These are phyloP conservation scores for Rhopilema esculentum DNA, from an alignment of 30 jellyfish, hydroid and myxozoan genomes.

Conservation along the genomic window DNA sequence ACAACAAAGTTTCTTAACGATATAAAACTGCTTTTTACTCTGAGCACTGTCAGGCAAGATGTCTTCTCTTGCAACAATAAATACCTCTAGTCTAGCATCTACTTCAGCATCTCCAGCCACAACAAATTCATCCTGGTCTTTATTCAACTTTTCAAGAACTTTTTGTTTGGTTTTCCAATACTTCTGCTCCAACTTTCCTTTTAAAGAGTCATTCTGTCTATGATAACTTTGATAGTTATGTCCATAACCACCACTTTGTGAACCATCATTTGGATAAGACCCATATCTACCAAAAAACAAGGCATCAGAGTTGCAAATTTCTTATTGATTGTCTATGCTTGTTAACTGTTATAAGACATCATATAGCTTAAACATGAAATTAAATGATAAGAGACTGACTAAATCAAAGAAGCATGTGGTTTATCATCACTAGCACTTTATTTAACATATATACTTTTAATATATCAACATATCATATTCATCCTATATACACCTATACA, in stretches of 20 bases:
- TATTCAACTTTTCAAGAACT: slow-evolving; percentile 90
- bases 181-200: slow-evolving; percentile 94
- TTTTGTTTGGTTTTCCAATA: slow-evolving; percentile 97
- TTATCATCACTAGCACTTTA: too few species aligned
- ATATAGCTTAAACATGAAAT: neutral
- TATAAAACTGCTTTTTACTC: too few species aligned
- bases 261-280: slow-evolving; percentile 50
- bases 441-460: too few species aligned
- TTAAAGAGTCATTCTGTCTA: slow-evolving; percentile 75
- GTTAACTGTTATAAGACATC: neutral
- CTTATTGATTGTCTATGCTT: neutral
- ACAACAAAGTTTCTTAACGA: too few species aligned
- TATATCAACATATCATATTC: too few species aligned
- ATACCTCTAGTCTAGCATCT: slow-evolving; percentile 94
- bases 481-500: too few species aligned
- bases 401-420: too few species aligned
- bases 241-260: slow-evolving; percentile 78
- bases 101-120: slow-evolving; percentile 99
- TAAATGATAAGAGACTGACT: neutral
- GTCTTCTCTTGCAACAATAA: too few species aligned
- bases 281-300: slow-evolving; percentile 17
- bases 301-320: neutral
- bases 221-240: slow-evolving; percentile 81
- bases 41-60: too few species aligned
- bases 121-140: slow-evolving; percentile 96